Percentiles rank a stretch among this genome's conserved stretches.
Conservation (phyloP, 2,888 invertebrate species). For the Ectemnius cavifrons region DNA sequence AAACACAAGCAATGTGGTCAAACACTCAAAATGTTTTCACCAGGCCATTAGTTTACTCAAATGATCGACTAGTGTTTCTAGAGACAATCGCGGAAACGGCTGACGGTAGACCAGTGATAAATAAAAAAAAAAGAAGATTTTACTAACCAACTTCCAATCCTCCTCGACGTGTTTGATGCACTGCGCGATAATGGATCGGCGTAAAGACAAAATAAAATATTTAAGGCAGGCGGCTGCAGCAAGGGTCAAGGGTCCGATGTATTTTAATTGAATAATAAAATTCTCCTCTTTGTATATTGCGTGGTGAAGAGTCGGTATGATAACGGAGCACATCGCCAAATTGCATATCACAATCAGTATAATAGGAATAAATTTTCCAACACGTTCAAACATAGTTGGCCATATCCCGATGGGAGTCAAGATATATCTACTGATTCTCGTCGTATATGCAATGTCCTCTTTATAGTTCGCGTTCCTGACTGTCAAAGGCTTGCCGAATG, state of each 20-base stretch:
- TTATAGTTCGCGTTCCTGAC: conserved; percentile 19
- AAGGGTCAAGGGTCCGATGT: conserved; percentile 56
- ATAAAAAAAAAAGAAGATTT: conserved; percentile 35
- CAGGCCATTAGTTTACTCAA: too few species aligned
- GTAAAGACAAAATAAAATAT: not conserved
- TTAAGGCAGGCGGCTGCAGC: conserved; percentile 51
- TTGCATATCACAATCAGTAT: conserved; percentile 34
- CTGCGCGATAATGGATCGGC: conserved; percentile 43
- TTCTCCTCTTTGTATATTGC: conserved; percentile 19
- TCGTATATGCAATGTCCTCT: conserved; percentile 30
- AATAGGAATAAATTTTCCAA: conserved; percentile 6
- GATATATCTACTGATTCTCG: conserved; percentile 53
- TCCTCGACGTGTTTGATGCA: conserved; percentile 55
- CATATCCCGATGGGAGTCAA: conserved; percentile 59
- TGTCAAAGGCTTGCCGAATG: not conserved
- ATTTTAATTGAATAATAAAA: conserved; percentile 39
- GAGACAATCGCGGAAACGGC: not conserved
- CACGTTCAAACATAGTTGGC: conserved; percentile 39
- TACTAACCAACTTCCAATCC: conserved; percentile 50
- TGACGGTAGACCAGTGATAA: too few species aligned
- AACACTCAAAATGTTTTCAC: too few species aligned
- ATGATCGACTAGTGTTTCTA: conserved; percentile 39
- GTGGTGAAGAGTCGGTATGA: conserved; percentile 42
- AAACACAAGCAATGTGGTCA: not conserved
- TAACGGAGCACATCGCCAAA: conserved; percentile 24